Conservation (phyloP, 2,797 vertebrate genomes). For the Enteromius argenteus region DNA sequence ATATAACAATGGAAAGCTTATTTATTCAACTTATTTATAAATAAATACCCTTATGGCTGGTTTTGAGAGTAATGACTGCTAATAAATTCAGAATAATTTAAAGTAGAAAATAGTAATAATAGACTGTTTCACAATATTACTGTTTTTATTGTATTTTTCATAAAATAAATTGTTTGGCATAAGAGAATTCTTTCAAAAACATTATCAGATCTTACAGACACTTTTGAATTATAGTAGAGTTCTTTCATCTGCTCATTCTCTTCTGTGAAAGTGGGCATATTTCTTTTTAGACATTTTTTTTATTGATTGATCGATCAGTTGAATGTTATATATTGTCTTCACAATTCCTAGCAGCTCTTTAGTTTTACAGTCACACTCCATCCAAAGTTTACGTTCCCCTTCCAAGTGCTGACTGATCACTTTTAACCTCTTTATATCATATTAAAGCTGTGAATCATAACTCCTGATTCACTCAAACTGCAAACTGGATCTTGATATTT, state of each 20-base stretch:
- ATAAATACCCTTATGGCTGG: no score
- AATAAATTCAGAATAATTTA: no score
- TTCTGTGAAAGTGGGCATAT: constrained; percentile 2
- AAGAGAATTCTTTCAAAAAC: not conserved
- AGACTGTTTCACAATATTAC: not conserved
- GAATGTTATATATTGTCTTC: not conserved
- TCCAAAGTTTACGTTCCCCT: constrained; percentile 44
- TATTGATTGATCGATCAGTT: not conserved
- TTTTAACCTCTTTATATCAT: constrained; percentile 40
- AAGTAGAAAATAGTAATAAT: not conserved
- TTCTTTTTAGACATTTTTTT: not conserved
- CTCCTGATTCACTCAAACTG: constrained; percentile 17
- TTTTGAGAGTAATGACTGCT: not conserved
- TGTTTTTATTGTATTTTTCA: not conserved
- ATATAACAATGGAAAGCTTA: no score
- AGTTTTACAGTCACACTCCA: constrained; percentile 23
- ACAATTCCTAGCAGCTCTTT: not conserved
- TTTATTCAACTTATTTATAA: no score
- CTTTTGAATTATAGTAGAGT: not conserved
- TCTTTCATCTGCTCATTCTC: not conserved
- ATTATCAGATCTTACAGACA: not conserved
- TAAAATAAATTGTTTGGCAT: not conserved
- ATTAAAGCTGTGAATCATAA: constrained; percentile 45
- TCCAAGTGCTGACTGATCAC: constrained; percentile 26
- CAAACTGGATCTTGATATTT: constrained; percentile 31